Conservation (phyloP, 2,888 invertebrate genomes). For the Monochamus alternatus region DNA sequence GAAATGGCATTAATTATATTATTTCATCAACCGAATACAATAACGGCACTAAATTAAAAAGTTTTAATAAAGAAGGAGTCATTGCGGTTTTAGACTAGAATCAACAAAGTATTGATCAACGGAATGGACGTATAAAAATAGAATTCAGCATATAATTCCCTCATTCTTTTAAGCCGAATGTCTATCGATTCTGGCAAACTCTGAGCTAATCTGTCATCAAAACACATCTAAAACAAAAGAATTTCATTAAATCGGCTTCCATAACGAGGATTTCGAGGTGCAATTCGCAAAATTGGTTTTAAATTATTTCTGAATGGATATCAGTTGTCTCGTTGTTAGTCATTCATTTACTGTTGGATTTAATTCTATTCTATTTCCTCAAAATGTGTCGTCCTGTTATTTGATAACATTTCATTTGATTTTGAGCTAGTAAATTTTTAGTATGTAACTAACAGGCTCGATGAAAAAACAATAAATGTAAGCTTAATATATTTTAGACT, state of each 20-base stretch:
- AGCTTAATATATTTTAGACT: too few species aligned
- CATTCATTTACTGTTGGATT: too few species aligned
- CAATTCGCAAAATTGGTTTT: slow-evolving; percentile 19
- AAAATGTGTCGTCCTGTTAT: too few species aligned
- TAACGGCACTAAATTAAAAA: slow-evolving; percentile 1
- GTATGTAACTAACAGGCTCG: too few species aligned
- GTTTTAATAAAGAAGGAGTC: background rate
- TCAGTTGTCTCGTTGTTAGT: background rate
- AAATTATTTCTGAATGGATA: slow-evolving; percentile 17
- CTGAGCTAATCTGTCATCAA: slow-evolving; percentile 26
- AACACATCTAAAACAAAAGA: slow-evolving; percentile 26
- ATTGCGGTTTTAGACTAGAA: slow-evolving; percentile 1
- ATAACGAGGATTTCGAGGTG: slow-evolving; percentile 17
- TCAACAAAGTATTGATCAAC: slow-evolving; percentile 22
- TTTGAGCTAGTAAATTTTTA: too few species aligned
- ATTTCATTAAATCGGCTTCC: slow-evolving; percentile 24
- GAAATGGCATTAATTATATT: background rate
- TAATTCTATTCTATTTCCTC: too few species aligned
- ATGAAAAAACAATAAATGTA: too few species aligned
- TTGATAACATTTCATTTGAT: too few species aligned
- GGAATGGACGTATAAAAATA: slow-evolving; percentile 13
- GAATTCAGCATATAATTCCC: slow-evolving; percentile 22
- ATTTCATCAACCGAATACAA: background rate
- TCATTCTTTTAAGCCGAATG: slow-evolving; percentile 14
- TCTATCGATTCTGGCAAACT: slow-evolving; percentile 21